Conservation (phyloP, 2,888 invertebrate genomes). For the Euspilapteryx auroguttella region DNA sequence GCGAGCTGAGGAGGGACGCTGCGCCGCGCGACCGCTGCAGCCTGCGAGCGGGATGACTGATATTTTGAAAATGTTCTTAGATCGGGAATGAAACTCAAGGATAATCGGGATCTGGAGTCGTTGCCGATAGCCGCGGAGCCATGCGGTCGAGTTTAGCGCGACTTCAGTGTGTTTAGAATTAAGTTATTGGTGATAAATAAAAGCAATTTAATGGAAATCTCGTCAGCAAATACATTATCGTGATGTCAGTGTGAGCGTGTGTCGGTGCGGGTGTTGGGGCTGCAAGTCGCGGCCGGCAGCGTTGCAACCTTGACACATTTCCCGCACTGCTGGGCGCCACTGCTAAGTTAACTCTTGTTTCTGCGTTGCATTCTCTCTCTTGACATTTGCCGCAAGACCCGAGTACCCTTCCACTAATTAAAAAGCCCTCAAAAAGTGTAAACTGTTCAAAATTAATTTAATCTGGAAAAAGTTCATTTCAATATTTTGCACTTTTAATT, state of each 20-base stretch:
- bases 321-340: slow-evolving; percentile 42
- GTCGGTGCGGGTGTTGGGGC: too few relatives aligned
- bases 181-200: too few relatives aligned
- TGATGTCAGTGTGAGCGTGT: slow-evolving; percentile 13
- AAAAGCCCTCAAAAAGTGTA: too few relatives aligned
- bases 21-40: slow-evolving; percentile 28
- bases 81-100: slow-evolving; percentile 9
- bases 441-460: too few relatives aligned
- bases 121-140: too few relatives aligned
- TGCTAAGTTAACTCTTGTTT: slow-evolving; percentile 30
- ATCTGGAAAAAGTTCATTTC: too few relatives aligned
- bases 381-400: slow-evolving; percentile 41
- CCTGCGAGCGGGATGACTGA: slow-evolving; percentile 31
- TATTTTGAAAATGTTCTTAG: slow-evolving; percentile 43
- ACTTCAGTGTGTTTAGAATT: too few relatives aligned
- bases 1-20: slow-evolving; percentile 36
- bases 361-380: slow-evolving; percentile 45
- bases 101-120: neutral
- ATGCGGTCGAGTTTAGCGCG: too few relatives aligned
- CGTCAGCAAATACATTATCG: too few relatives aligned
- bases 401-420: slow-evolving; percentile 29
- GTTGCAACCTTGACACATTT: slow-evolving; percentile 53
- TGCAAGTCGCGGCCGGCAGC: slow-evolving; percentile 27
- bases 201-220: too few relatives aligned
- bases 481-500: too few relatives aligned